Evolutionary conservation across 2,113 vertebrate genomes (phyloP).

Genomic region (Sitta europaea): DNA sequence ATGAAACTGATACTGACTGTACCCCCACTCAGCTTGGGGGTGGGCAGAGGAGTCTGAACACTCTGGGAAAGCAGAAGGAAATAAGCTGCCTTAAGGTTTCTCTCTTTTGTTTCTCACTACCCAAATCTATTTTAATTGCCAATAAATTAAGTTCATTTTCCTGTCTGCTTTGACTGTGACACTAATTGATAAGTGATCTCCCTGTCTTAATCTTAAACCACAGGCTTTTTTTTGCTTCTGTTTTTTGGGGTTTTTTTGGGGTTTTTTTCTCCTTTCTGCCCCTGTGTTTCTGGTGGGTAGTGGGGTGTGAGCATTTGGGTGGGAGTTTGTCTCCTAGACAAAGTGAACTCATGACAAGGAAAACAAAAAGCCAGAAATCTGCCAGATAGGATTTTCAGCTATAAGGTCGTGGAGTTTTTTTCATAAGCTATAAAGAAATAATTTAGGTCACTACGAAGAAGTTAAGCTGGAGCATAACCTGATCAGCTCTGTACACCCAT

Average conservation of each 20-base stretch:
- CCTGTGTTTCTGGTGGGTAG: not conserved
- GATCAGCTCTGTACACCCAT: not conserved
- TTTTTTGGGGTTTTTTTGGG: too few species aligned
- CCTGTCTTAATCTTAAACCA: not conserved
- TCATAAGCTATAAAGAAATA: not conserved
- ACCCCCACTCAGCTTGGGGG: rapidly evolving
- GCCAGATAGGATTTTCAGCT: not conserved
- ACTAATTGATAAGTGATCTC: not conserved
- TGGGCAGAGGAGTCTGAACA: not conserved
- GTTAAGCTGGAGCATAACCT: not conserved
- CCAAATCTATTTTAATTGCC: not conserved
- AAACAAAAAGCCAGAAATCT: not conserved
- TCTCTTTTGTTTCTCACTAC: not conserved
- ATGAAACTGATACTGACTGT: too few species aligned
- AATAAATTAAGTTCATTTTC: not conserved
- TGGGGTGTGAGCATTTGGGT: not conserved
- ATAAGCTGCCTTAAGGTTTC: not conserved
- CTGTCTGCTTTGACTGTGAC: not conserved
- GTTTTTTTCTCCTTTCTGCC: not conserved
- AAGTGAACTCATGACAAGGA: not conserved
- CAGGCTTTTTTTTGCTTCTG: not conserved
- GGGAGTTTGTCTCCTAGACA: not conserved
- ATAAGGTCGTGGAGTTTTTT: not conserved
- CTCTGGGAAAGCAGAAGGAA: not conserved
- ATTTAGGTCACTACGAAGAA: not conserved